Conservation (phyloP, 92 coral and sea anemone species). For the Isaurus tuberculatus region DNA sequence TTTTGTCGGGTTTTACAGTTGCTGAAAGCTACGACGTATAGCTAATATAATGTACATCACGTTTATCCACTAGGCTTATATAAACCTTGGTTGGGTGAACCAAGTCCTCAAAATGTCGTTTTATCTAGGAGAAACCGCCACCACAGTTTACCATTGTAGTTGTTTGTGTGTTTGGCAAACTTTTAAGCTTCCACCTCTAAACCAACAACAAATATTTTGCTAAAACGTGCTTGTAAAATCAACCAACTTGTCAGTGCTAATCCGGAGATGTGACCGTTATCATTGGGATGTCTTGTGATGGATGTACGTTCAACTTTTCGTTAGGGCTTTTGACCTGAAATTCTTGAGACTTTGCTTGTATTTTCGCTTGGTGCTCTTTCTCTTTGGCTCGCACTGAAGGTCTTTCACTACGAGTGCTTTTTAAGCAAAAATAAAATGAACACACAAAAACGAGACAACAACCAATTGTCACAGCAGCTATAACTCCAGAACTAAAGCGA, state of each 20-base stretch:
- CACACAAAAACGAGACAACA: constrained; percentile 37
- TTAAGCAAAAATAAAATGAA: constrained; percentile 28
- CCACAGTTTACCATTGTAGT: too few species aligned
- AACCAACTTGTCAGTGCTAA: not conserved
- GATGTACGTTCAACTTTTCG: not conserved
- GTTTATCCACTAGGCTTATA: too few species aligned
- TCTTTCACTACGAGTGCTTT: not conserved
- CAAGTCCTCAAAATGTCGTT: too few species aligned
- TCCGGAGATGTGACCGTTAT: constrained; percentile 40
- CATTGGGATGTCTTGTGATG: not conserved
- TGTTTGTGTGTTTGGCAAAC: too few species aligned
- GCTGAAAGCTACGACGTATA: too few species aligned
- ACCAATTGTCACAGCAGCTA: constrained; percentile 40
- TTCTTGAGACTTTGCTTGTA: not conserved
- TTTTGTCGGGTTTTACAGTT: too few species aligned
- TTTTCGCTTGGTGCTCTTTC: not conserved
- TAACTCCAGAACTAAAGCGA: constrained; percentile 11
- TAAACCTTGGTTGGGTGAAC: too few species aligned
- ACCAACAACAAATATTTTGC: too few species aligned
- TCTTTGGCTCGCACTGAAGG: constrained; percentile 28
- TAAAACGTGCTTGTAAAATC: not conserved
- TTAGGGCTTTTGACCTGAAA: not conserved
- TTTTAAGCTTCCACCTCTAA: too few species aligned
- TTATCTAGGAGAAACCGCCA: too few species aligned
- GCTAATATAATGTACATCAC: too few species aligned